These are phyloP conservation scores for Myiopsitta monachus DNA, from an alignment of 2,113 vertebrate genomes.

Conservation along the genomic window DNA sequence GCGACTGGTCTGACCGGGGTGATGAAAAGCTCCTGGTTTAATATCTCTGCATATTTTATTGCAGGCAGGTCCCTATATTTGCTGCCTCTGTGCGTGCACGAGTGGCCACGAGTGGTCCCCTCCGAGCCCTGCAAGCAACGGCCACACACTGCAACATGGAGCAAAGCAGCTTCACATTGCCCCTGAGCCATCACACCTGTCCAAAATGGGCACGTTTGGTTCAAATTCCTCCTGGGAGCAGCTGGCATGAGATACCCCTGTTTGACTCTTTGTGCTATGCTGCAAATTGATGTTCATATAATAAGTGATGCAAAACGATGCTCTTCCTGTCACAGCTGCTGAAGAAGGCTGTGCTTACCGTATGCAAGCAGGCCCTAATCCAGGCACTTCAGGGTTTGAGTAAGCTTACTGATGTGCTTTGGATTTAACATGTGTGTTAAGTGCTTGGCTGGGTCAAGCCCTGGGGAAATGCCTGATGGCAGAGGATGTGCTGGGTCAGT, in stretches of 20 bases:
- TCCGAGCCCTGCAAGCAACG: background rate
- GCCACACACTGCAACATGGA: accelerated
- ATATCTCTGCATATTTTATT: background rate
- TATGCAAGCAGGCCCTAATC: background rate
- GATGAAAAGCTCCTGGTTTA: conserved; percentile 26
- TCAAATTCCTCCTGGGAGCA: background rate
- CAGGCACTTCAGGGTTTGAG: background rate
- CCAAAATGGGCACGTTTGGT: accelerated
- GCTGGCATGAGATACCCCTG: background rate
- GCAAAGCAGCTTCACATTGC: background rate
- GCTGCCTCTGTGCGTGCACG: background rate
- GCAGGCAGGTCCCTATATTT: background rate
- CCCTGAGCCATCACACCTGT: background rate
- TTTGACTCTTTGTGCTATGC: background rate
- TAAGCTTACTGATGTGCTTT: background rate
- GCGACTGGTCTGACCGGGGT: background rate
- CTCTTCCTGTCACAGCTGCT: background rate
- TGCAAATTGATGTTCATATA: background rate
- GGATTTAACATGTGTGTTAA: background rate
- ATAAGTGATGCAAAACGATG: background rate
- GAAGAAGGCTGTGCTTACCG: accelerated
- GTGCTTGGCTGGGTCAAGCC: background rate
- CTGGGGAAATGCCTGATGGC: background rate
- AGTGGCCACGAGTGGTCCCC: background rate
- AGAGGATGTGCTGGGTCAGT: accelerated